Evolutionary conservation across 2,113 vertebrate species (phyloP).

Genomic region (Furnarius figulus): DNA sequence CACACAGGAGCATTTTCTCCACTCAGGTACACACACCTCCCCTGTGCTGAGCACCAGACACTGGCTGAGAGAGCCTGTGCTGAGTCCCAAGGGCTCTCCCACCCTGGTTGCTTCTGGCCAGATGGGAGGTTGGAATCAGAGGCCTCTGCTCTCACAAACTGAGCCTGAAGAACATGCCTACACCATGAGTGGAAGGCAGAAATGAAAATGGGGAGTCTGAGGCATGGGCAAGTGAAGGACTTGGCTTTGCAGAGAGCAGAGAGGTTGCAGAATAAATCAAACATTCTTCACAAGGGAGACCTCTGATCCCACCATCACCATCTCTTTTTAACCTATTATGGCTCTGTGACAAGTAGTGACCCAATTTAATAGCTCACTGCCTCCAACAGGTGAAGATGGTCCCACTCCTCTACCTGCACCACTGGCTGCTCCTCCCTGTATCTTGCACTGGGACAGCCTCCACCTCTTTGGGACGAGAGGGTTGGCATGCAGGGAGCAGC

Average conservation of each 20-base stretch:
- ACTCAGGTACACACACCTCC: fast-evolving
- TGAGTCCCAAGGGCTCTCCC: not conserved
- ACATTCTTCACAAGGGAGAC: not conserved
- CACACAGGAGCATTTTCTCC: not conserved
- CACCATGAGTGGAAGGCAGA: not conserved
- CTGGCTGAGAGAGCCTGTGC: not conserved
- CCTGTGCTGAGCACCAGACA: not conserved
- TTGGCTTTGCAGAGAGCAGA: not conserved
- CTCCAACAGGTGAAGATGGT: not conserved
- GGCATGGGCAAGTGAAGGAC: not conserved
- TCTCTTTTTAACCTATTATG: not conserved
- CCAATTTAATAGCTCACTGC: not conserved
- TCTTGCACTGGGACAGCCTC: not conserved
- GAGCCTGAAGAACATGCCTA: not conserved
- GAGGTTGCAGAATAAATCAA: not conserved
- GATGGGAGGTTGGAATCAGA: not conserved
- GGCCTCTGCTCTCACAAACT: not conserved
- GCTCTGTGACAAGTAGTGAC: not conserved
- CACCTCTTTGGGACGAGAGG: not conserved
- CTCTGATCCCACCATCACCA: not conserved
- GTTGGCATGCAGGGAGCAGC: not conserved
- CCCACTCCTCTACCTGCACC: not conserved
- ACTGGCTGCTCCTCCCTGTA: not conserved
- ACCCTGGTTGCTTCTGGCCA: not conserved
- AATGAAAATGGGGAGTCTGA: not conserved